A percentile compares a stretch with the other conserved stretches of the same genome.
phyloP scores from a whole-genome alignment of 2,113 vertebrate species.

The Sorex araneus region DNA sequence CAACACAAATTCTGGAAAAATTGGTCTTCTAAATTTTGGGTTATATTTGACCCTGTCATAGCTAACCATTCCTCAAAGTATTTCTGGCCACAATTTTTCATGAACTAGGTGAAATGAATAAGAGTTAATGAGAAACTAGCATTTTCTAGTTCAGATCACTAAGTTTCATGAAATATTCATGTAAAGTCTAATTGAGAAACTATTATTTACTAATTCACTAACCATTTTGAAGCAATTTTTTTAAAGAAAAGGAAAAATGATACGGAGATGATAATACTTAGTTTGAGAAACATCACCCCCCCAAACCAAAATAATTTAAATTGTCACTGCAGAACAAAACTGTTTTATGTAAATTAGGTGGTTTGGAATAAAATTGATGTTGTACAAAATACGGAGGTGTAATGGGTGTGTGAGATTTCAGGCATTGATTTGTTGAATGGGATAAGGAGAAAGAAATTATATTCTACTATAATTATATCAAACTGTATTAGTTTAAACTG shows the following conservation, averaged over 20 bases:
- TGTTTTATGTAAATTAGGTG: conserved; percentile 56
- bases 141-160: conserved; percentile 54
- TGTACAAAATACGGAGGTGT: conserved; percentile 58
- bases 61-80: background rate
- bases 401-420: conserved; percentile 66
- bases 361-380: conserved; percentile 53
- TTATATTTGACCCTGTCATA: background rate
- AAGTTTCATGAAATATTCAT: conserved; percentile 50
- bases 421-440: conserved; percentile 69
- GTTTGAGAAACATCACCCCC: background rate
- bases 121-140: background rate
- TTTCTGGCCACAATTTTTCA: background rate
- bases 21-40: background rate
- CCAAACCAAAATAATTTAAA: conserved; percentile 42
- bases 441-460: conserved; percentile 72
- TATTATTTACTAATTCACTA: conserved; percentile 7
- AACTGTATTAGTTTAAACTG: conserved; percentile 60
- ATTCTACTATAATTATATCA: conserved; percentile 74
- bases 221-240: conserved; percentile 10
- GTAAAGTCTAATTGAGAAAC: background rate
- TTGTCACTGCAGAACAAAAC: conserved; percentile 43
- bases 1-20: background rate
- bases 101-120: conserved; percentile 28
- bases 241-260: background rate
- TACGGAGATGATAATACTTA: background rate